A percentile compares a stretch with the other conserved stretches of the same genome.
phyloP scores from a whole-genome alignment of 1,140 invertebrate genomes.

The Branchinecta lynchi region DNA sequence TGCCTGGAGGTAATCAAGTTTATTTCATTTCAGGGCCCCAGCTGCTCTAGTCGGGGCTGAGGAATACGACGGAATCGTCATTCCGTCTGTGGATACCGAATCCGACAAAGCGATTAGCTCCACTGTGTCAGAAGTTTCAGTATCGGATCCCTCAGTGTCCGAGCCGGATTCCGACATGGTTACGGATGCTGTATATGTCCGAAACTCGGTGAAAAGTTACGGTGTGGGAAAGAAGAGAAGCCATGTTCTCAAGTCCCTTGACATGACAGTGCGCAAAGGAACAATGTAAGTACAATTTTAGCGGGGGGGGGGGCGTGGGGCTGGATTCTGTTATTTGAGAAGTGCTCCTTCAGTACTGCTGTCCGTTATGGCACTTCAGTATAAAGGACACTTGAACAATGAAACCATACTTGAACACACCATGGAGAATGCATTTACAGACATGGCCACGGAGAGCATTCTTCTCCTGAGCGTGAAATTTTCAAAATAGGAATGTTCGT shows the following conservation, averaged over 20 bases:
- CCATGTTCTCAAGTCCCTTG: constrained; percentile 19
- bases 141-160: not conserved
- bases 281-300: constrained; percentile 19
- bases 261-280: constrained; percentile 22
- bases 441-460: too few species aligned
- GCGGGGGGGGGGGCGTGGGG: not conserved
- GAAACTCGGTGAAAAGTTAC: constrained; percentile 21
- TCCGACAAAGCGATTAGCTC: not conserved
- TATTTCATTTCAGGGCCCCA: not conserved
- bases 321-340: too few species aligned
- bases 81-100: not conserved
- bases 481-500: too few species aligned
- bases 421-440: too few species aligned
- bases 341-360: too few species aligned
- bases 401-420: too few species aligned
- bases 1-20: not conserved
- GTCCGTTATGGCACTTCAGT: too few species aligned
- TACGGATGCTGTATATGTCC: constrained; percentile 20
- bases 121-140: not conserved
- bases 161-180: constrained; percentile 9
- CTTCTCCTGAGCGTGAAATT: too few species aligned
- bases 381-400: too few species aligned
- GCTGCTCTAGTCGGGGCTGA: not conserved
- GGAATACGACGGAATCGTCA: not conserved
- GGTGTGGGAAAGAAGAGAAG: constrained; percentile 20